Evolutionary conservation across 2,113 vertebrate species (phyloP), one percentile per base, ranked within the genome.

Genomic region (Sander vitreus): DNA sequence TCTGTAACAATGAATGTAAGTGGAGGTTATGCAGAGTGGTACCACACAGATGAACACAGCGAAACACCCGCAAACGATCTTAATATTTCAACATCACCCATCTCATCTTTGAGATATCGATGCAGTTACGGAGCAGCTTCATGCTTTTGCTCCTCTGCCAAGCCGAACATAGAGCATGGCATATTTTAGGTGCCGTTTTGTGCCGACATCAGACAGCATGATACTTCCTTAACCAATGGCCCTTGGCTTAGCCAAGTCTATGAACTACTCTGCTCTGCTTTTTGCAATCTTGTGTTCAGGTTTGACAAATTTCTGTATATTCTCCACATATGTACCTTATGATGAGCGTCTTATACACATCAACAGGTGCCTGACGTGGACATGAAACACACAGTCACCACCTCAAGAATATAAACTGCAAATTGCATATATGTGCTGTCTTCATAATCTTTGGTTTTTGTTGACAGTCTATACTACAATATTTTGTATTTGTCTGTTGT

Each of bases 1-100:
- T 93, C 95, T 96, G 89, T 10, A 84, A 88, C 8, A 3, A 88
- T 25, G 21, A 54, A 21, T 54, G 53, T 15, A 6, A 60, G 4
- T 8, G 15, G 16, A 19, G 27, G 58, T 30, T 43, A 45, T 57
- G 5, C 19, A 21, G 33, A 57, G 33, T 25, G n/a, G 48, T 13
- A 68, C 16, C 53, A 55, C 65, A 66, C 15, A 75, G 43, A 66
- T 23, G 15, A 45, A 59, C 16, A 18, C 8, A 25, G 25, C 36
- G 15, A n/a, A 50, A 43, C 43, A 19, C 10, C 16, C 13, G 43
- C 39, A 39, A 51, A 69, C 16, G 30, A 64, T 65, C 51, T 36
- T 16, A n/a, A 47, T 54, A 45, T 57, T 3, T 66, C 36, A 48
- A 23, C 51, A 11, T 47, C 43, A 16, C 15, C 9, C 19, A 19